Base-by-base conservation (phyloP, 1,140 invertebrate genomes). In the Danaus plexippus region DNA sequence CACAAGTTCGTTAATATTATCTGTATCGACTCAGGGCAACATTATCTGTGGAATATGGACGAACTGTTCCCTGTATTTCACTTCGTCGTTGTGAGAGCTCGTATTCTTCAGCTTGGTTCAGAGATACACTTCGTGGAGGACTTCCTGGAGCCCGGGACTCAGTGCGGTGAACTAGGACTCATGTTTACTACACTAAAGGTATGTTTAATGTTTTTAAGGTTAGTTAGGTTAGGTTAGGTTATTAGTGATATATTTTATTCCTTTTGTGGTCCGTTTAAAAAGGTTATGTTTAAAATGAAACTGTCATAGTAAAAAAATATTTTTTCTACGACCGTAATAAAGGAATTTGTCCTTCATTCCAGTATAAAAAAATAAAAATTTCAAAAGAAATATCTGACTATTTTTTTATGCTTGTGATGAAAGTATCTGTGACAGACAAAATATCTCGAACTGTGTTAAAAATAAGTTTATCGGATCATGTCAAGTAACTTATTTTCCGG, bases 71-170 rank as follows among this genome's bases (percentile, higher is more conserved):
- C 95, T 4, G 91, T 95, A 18, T 96, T 96, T 85, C 91, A 94
- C 77, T 96, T 93, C 82, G 93, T 96, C 43, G 94, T 96, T 40
- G 92, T 96, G 0, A 85, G 94, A 48, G 91, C 94, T 13, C 88
- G 92, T 57, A 93, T 96, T 65, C 89, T 94, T 54, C 94, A 95
- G 80, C 89, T 96, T 11, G 94, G 94, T 4, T 95, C 94, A 11
- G 94, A 96, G 87, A 92, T 96, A 67, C 92, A 94, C 75, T 93
- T 96, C 69, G 92, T 96, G 12, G 92, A 94, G 64, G 93, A 96
- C 78, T 93, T 96, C 64, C 92, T 95, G 85, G 94, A 95, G 72
- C 89, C 89, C 9, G 89, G 91, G 69, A 84, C 94, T 64, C 90
- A 93, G 76, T 90, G 91, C 71, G 94, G 94, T 15, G 94, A 96